phyloP scores from a whole-genome alignment of 2,888 invertebrate species.

The Caenorhabditis japonica region DNA sequence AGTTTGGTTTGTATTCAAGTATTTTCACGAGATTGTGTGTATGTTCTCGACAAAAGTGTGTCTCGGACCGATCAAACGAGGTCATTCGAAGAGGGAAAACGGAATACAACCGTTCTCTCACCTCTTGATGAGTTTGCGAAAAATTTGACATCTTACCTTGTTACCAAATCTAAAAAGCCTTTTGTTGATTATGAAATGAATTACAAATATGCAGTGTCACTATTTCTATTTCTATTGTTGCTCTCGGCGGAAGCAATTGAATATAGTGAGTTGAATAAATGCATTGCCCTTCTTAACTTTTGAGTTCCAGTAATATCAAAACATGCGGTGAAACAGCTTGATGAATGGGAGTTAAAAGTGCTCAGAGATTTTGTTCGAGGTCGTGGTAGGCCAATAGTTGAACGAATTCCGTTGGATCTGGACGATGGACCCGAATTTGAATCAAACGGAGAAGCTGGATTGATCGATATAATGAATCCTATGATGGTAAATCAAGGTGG shows the following conservation, averaged over 20 bases:
- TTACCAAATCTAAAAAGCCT: no score
- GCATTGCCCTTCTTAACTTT: neutral
- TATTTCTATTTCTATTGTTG: conserved; percentile 1
- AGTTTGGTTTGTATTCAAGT: conserved; percentile 21
- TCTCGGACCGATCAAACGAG: conserved; percentile 43
- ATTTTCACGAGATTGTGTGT: conserved; percentile 21
- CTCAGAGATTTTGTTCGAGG: conserved; percentile 67
- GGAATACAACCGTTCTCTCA: conserved; percentile 46
- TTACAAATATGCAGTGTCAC: conserved; percentile 11
- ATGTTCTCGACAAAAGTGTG: conserved; percentile 51
- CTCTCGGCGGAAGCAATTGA: conserved; percentile 13
- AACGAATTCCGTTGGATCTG: conserved; percentile 48
- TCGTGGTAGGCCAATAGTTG: conserved; percentile 56
- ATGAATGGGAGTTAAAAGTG: conserved; percentile 63
- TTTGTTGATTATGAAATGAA: conserved; percentile 44
- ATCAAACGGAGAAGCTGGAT: neutral
- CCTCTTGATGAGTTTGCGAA: conserved; percentile 47
- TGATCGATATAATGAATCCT: conserved; percentile 45
- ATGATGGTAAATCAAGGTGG: conserved; percentile 48
- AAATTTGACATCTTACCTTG: conserved; percentile 25
- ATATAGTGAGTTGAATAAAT: conserved; percentile 25
- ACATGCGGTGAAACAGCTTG: conserved; percentile 48
- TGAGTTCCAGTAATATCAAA: conserved; percentile 30
- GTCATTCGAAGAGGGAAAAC: conserved; percentile 49
- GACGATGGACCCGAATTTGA: conserved; percentile 23